Percentiles rank a stretch among this genome's conserved stretches.
Evolutionary conservation across 2,888 invertebrate species (phyloP).

Genomic region (Eupeodes latifasciatus): DNA sequence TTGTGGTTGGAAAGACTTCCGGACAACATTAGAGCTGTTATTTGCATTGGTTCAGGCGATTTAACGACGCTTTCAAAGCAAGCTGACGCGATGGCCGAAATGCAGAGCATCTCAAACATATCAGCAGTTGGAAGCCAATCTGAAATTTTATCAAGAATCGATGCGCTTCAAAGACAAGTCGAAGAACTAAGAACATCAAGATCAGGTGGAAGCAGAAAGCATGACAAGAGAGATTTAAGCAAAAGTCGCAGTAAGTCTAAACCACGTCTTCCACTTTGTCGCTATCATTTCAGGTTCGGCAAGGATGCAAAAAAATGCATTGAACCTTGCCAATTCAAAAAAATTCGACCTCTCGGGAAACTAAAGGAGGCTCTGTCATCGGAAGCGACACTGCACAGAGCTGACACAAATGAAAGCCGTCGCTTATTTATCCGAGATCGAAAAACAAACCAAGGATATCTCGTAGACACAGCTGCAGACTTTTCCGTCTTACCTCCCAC

Average conservation of each 20-base stretch:
- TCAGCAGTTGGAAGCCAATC: neutral
- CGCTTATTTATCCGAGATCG: neutral
- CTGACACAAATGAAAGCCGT: neutral
- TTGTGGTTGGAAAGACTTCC: neutral
- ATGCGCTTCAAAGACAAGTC: neutral
- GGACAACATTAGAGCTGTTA: neutral
- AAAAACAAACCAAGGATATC: neutral
- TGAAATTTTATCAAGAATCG: neutral
- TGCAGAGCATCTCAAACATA: neutral
- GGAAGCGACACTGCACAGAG: neutral
- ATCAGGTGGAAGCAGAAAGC: neutral
- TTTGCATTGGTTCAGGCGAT: neutral
- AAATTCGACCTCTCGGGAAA: neutral
- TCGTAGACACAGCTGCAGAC: neutral
- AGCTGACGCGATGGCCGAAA: neutral
- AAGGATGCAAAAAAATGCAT: neutral
- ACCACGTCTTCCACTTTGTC: neutral
- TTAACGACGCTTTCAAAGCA: neutral
- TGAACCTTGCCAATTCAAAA: neutral
- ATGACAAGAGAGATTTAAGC: neutral
- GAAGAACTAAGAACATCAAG: neutral
- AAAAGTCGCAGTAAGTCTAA: neutral
- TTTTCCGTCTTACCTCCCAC: neutral
- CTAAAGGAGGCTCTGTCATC: neutral
- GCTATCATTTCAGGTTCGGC: neutral